Evolutionary conservation across 1,140 invertebrate species (phyloP).

Genomic region (Drosophila sechellia): DNA sequence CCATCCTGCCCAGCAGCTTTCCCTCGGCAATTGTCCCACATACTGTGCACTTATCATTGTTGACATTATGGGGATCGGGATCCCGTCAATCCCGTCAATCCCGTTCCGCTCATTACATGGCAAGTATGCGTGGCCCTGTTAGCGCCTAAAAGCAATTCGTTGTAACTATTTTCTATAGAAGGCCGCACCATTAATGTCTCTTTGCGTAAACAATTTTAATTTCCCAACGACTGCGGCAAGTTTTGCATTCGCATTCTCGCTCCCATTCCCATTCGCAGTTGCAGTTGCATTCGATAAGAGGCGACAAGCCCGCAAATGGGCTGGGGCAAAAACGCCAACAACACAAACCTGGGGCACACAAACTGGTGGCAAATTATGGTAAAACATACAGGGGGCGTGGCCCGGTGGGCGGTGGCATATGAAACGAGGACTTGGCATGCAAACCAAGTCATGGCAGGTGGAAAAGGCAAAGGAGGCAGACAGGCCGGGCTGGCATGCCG

Average conservation of each 20-base stretch:
- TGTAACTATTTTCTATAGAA: slow-evolving; percentile 59
- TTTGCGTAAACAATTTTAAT: slow-evolving; percentile 82
- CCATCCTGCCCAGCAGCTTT: neutral
- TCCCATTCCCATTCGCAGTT: slow-evolving; percentile 6
- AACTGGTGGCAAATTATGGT: slow-evolving; percentile 74
- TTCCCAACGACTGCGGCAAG: slow-evolving; percentile 50
- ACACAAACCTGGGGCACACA: slow-evolving; percentile 29
- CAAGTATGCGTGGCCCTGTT: slow-evolving; percentile 49
- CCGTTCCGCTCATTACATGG: slow-evolving; percentile 37
- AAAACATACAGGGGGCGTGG: slow-evolving; percentile 67
- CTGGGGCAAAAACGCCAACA: slow-evolving; percentile 1
- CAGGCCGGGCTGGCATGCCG: slow-evolving; percentile 28
- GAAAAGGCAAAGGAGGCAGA: slow-evolving; percentile 20
- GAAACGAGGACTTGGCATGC: slow-evolving; percentile 70
- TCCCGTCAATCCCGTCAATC: slow-evolving; percentile 29
- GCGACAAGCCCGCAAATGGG: slow-evolving; percentile 60
- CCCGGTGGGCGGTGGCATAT: slow-evolving; percentile 51
- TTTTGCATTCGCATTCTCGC: slow-evolving; percentile 59
- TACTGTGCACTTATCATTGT: slow-evolving; percentile 45
- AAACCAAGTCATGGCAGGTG: slow-evolving; percentile 41
- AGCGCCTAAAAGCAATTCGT: slow-evolving; percentile 75
- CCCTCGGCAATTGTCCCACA: slow-evolving; percentile 42
- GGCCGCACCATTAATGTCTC: slow-evolving; percentile 60
- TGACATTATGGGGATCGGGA: slow-evolving; percentile 13
- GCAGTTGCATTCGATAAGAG: slow-evolving; percentile 66